Evolutionary conservation across 1,140 invertebrate genomes (phyloP).

Genomic region (Augochlora pura): DNA sequence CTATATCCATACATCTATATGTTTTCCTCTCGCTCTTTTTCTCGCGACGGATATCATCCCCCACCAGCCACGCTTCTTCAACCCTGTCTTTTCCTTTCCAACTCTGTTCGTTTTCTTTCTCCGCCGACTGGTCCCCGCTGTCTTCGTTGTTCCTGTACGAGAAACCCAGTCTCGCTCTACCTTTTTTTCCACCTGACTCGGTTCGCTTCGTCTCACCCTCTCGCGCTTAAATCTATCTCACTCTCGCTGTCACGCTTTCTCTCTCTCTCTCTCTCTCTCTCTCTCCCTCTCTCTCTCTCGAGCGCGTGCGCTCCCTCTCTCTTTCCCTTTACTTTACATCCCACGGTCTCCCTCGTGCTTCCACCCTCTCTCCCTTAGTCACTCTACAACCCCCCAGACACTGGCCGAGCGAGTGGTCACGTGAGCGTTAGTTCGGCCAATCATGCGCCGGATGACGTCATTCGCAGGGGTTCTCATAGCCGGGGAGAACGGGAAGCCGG

Average conservation of each 20-base stretch:
- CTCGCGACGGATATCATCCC: conserved; percentile 26
- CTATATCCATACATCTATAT: conserved; percentile 40
- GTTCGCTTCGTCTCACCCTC: not conserved
- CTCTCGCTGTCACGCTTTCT: not conserved
- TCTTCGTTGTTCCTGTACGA: conserved; percentile 36
- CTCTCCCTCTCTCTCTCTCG: not conserved
- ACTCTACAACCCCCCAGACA: conserved; percentile 56
- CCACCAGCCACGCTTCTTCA: not conserved
- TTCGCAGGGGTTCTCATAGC: conserved; percentile 60
- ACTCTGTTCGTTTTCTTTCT: conserved; percentile 13
- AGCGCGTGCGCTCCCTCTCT: conserved; percentile 6
- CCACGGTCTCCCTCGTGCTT: conserved; percentile 25
- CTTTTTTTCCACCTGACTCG: conserved; percentile 26
- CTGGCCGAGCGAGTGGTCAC: conserved; percentile 61
- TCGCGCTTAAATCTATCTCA: not conserved
- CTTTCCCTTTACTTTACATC: not conserved
- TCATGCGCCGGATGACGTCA: conserved; percentile 63
- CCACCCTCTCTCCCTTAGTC: conserved; percentile 53
- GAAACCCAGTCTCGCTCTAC: conserved; percentile 25
- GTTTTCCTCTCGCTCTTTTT: conserved; percentile 21
- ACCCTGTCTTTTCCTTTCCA: conserved; percentile 23
- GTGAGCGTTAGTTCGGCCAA: conserved; percentile 63
- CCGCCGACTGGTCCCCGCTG: not conserved
- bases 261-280: not conserved
- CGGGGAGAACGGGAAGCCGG: conserved; percentile 28